These are phyloP conservation scores for Tetranychus piercei DNA, from an alignment of 2,888 invertebrate species.

Conservation along the genomic window DNA sequence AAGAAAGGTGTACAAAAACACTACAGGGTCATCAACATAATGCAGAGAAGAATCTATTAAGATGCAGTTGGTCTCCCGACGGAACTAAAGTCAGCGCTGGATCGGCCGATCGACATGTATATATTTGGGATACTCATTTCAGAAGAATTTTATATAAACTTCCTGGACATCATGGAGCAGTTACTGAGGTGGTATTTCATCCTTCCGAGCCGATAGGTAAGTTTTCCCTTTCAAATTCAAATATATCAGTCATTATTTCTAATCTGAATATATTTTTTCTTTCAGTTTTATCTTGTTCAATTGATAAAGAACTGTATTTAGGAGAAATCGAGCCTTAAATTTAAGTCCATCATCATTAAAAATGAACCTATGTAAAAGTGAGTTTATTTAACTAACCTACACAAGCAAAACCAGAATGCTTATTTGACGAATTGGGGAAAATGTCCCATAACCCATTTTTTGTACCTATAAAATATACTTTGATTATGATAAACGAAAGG, in stretches of 20 bases:
- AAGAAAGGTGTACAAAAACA: constrained; percentile 78
- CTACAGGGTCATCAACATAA: constrained; percentile 86
- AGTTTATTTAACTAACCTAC: too few relatives aligned
- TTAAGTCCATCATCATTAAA: neutral
- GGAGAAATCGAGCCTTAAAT: constrained; percentile 52
- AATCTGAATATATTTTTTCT: constrained; percentile 28
- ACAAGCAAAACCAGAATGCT: too few relatives aligned
- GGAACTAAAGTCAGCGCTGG: constrained; percentile 77
- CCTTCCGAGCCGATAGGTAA: constrained; percentile 67
- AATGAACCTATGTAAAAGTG: neutral
- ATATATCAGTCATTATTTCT: neutral
- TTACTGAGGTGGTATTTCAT: constrained; percentile 90
- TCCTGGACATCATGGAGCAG: constrained; percentile 92
- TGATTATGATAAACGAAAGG: too few relatives aligned
- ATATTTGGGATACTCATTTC: constrained; percentile 89
- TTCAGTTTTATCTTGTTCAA: constrained; percentile 63
- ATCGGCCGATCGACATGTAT: constrained; percentile 82
- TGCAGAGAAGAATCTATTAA: constrained; percentile 85
- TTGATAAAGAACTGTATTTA: constrained; percentile 83
- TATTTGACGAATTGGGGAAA: too few relatives aligned
- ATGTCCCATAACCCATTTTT: too few relatives aligned
- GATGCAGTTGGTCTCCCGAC: constrained; percentile 82
- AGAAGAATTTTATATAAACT: constrained; percentile 79
- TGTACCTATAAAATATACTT: too few relatives aligned
- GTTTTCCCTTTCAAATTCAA: constrained; percentile 24